phyloP scores from a whole-genome alignment of 2,113 vertebrate genomes.

The Nesogale talazaci region DNA sequence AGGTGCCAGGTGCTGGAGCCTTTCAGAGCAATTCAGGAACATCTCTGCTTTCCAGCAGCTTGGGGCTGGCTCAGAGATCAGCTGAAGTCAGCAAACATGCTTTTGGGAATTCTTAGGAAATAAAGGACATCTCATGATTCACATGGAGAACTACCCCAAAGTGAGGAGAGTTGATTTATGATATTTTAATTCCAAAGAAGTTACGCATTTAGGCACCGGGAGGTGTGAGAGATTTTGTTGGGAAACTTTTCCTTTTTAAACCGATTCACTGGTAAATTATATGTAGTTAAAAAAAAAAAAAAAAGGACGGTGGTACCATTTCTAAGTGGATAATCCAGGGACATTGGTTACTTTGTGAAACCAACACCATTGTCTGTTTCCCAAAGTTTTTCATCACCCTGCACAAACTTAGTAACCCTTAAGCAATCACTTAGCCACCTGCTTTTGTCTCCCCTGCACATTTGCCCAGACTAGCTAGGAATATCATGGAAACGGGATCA shows the following conservation, averaged over 20 bases:
- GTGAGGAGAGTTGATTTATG: background rate
- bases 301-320: background rate
- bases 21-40: background rate
- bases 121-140: background rate
- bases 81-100: background rate
- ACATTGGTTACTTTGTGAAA: background rate
- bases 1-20: background rate
- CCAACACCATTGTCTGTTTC: too few relatives aligned
- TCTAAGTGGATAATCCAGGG: background rate
- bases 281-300: background rate
- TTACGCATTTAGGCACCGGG: background rate
- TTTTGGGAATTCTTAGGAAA: background rate
- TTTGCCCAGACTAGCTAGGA: too few relatives aligned
- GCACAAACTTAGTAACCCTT: too few relatives aligned
- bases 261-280: background rate
- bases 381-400: too few relatives aligned
- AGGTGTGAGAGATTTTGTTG: background rate
- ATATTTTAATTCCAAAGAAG: background rate
- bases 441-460: too few relatives aligned
- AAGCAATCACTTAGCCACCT: too few relatives aligned
- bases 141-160: background rate
- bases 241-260: background rate
- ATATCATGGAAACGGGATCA: background rate
- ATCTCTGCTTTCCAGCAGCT: background rate
- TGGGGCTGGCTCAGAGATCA: background rate